Conservation (phyloP, 1,140 invertebrate genomes). For the Aphis craccivora region DNA sequence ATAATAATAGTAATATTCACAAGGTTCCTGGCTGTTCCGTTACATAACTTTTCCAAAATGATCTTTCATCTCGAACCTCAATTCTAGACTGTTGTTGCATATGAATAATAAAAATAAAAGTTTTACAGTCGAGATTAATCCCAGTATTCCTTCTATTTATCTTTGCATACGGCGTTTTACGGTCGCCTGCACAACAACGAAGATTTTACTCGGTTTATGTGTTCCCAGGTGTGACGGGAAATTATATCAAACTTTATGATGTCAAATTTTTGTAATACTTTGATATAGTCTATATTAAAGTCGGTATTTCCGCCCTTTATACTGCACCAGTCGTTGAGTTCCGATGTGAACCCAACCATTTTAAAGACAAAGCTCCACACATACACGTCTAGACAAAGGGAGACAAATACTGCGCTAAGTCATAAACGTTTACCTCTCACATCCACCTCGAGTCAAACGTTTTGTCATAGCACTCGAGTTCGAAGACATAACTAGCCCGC, state of each 20-base stretch:
- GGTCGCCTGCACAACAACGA: background rate
- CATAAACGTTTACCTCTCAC: background rate
- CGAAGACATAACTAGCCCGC: background rate
- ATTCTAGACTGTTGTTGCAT: background rate
- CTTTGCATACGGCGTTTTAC: background rate
- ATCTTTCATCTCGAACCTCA: background rate
- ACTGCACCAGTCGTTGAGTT: background rate
- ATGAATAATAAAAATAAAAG: constrained; percentile 3
- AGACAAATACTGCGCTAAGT: background rate
- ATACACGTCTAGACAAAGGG: background rate
- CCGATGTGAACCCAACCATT: background rate
- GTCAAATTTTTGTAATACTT: background rate
- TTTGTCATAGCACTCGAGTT: background rate
- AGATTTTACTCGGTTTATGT: background rate
- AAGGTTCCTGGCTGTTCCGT: background rate
- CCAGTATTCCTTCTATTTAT: background rate
- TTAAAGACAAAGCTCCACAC: background rate
- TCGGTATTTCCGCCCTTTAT: background rate
- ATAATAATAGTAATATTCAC: background rate
- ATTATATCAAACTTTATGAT: background rate
- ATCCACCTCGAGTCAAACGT: background rate
- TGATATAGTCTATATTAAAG: background rate
- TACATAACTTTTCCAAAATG: constrained; percentile 17
- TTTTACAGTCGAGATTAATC: background rate
- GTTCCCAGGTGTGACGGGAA: background rate